A percentile compares a stretch with the other conserved stretches of the same genome.
Evolutionary conservation across 1,140 invertebrate genomes (phyloP).

Genomic region (Aphaenogaster ashmeadi): DNA sequence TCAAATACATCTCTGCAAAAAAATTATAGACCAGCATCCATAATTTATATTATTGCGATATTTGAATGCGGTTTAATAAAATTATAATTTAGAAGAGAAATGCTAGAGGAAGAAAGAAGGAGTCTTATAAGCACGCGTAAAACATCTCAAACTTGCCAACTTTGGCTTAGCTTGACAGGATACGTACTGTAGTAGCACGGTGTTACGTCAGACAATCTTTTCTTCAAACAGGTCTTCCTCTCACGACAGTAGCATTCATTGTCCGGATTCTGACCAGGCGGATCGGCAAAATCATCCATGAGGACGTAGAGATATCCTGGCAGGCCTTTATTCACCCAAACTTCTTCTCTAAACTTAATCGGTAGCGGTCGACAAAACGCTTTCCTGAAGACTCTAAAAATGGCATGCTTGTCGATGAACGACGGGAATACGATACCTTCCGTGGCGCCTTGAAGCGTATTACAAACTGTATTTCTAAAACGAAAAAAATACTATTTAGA

Average conservation of each 20-base stretch:
- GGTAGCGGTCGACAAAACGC: slow-evolving; percentile 90
- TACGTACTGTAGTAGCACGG: slow-evolving; percentile 92
- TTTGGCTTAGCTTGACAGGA: slow-evolving; percentile 17
- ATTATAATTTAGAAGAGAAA: background rate
- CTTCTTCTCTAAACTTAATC: slow-evolving; percentile 86
- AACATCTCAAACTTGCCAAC: background rate
- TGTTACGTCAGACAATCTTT: slow-evolving; percentile 90
- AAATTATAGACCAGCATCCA: background rate
- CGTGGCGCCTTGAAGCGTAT: slow-evolving; percentile 87
- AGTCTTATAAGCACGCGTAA: background rate
- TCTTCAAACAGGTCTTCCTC: slow-evolving; percentile 87
- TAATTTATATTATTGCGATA: background rate
- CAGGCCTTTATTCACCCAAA: slow-evolving; percentile 80
- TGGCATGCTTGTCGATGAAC: slow-evolving; percentile 86
- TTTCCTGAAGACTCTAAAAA: slow-evolving; percentile 89
- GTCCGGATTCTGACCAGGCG: slow-evolving; percentile 87
- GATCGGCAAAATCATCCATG: slow-evolving; percentile 88
- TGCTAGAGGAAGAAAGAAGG: background rate
- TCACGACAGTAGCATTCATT: slow-evolving; percentile 90
- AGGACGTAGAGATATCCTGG: slow-evolving; percentile 86
- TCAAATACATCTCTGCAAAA: background rate
- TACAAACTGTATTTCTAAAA: slow-evolving; percentile 87
- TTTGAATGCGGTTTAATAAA: background rate
- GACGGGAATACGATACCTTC: slow-evolving; percentile 90
- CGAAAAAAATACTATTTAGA: background rate